phyloP scores from a whole-genome alignment of 2,797 vertebrate species.

The Mustela erminea region DNA sequence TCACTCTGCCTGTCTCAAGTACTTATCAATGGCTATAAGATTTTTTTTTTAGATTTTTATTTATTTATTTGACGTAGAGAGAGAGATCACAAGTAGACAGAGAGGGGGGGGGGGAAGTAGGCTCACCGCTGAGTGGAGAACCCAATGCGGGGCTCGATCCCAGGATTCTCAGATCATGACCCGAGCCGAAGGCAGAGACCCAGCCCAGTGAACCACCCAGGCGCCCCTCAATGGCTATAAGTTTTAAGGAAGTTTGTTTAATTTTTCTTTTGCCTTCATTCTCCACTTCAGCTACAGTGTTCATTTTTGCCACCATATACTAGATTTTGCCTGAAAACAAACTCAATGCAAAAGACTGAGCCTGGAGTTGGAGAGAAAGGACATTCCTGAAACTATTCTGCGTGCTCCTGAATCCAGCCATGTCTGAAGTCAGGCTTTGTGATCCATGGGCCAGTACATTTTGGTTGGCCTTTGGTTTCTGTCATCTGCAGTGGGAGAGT shows the following conservation, averaged over 20 bases:
- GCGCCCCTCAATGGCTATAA: no score
- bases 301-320: background rate
- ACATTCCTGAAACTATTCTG: background rate
- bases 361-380: background rate
- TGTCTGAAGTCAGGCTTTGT: background rate
- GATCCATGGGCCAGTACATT: background rate
- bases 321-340: background rate
- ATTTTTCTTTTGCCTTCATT: background rate
- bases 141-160: no score
- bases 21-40: background rate
- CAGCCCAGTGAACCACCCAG: no score
- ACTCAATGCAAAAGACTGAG: background rate
- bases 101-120: no score
- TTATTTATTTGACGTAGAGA: no score
- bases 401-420: background rate
- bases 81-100: no score
- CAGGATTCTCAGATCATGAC: no score
- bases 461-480: background rate
- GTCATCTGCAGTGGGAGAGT: background rate
- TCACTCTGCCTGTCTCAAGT: background rate
- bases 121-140: no score
- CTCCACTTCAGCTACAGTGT: background rate
- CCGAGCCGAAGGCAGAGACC: no score
- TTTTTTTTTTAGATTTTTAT: no score
- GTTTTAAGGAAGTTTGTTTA: background rate